Evolutionary conservation across 2,113 vertebrate genomes (phyloP), one percentile per base, ranked within the genome.

Genomic region (Salvator merianae): DNA sequence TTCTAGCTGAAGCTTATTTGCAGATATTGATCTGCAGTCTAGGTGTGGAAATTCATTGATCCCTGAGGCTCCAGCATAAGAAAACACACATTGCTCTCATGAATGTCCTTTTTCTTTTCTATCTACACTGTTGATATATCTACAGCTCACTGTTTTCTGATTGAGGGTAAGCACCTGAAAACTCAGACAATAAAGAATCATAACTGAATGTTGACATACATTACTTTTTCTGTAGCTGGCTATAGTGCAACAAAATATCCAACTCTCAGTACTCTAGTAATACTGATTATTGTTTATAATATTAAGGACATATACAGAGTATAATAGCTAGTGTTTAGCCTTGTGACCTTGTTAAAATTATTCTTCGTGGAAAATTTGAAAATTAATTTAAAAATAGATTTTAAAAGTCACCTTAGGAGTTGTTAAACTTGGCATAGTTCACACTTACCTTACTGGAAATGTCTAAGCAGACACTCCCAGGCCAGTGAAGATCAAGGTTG

Each of bases 321-420:
- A 63, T 18, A 77, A 85, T 85, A 85, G 80, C 65, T 63, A 79
- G 59, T 80, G 38, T 55, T 93, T 76, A n/a, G 81, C 81, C 78
- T 30, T 90, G 78, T 79, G 32, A 83, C 87, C 34, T 80, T 69
- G 34, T 55, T 59, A 84, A 55, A 87, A 13, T 90, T 69, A 76
- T 59, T 36, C 4, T 69, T 7, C 12, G 36, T 87, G 40, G 43
- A 90, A 88, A 89, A 86, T 88, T 71, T 73, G 20, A 55, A 16
- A 83, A 90, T 92, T 88, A 38, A 70, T 85, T 85, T 75, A 76
- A 76, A 66, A 74, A 89, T 3, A 81, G 77, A 86, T 43, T 86
- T 81, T 65, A 65, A 88, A 85, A 78, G 26, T 77, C 63, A 82
- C 5, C 28, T 83, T 62, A 74, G 40, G 40, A 1, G 38, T 72